Conservation (phyloP, 1,140 invertebrate genomes). For the Babylonia areolata region DNA sequence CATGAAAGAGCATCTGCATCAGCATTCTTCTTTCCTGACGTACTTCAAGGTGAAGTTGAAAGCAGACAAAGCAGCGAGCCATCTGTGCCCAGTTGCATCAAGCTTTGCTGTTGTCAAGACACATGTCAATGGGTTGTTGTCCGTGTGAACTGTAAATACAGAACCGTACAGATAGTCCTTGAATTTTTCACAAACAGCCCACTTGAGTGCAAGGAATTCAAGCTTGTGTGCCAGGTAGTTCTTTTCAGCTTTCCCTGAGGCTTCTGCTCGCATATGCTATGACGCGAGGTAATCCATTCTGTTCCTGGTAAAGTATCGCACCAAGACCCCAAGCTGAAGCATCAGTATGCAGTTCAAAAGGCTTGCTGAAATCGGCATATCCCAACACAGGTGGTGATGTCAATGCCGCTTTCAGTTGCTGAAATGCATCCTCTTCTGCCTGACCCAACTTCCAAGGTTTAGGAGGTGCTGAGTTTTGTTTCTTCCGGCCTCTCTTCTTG, state of each 20-base stretch:
- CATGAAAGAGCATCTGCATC: conserved; percentile 3
- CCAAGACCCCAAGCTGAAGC: conserved; percentile 54
- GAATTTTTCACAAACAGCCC: conserved; percentile 28
- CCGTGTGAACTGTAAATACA: too few relatives aligned
- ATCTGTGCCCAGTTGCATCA: too few relatives aligned
- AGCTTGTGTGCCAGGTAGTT: conserved; percentile 40
- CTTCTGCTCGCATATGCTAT: conserved; percentile 51
- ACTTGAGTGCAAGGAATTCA: conserved; percentile 44
- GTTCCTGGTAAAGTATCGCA: conserved; percentile 58
- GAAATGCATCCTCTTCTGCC: conserved; percentile 37
- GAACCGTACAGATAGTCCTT: too few relatives aligned
- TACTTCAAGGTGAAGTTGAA: too few relatives aligned
- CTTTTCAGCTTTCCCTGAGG: conserved; percentile 36
- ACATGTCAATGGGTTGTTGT: too few relatives aligned
- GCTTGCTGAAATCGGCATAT: conserved; percentile 45
- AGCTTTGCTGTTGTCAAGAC: too few relatives aligned
- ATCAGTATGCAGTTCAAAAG: conserved; percentile 57
- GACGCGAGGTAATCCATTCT: conserved; percentile 39
- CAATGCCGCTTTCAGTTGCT: conserved; percentile 32
- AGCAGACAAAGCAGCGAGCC: too few relatives aligned
- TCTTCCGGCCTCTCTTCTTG: conserved; percentile 1
- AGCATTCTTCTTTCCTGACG: not conserved
- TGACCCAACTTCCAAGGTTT: conserved; percentile 31
- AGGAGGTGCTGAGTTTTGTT: not conserved
- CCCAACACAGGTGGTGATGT: conserved; percentile 45